A percentile compares a stretch with the other conserved stretches of the same genome.
Evolutionary conservation across 1,140 invertebrate species (phyloP).

Genomic region (Drosophila kanapiae): DNA sequence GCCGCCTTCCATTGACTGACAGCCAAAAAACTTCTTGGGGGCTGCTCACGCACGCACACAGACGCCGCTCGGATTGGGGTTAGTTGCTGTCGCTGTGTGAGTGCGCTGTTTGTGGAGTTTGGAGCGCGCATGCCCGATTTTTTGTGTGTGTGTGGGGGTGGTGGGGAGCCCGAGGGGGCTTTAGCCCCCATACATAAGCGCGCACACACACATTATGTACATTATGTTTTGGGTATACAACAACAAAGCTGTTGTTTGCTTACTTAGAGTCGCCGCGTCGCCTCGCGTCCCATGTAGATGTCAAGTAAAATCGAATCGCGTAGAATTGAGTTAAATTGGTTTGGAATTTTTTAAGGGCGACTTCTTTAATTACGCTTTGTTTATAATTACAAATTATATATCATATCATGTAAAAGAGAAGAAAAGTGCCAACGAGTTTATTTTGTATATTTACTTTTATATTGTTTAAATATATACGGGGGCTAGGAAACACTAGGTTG

Average conservation of each 20-base stretch:
- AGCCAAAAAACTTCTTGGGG: constrained; percentile 82
- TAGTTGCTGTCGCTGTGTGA: constrained; percentile 55
- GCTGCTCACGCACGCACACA: constrained; percentile 49
- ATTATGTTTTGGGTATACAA: constrained; percentile 71
- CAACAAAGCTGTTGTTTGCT: constrained; percentile 64
- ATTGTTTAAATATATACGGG: too few relatives aligned
- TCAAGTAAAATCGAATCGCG: constrained; percentile 17
- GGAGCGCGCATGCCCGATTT: constrained; percentile 72
- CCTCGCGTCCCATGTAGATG: constrained; percentile 44
- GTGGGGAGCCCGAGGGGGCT: not conserved
- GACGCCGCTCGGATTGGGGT: constrained; percentile 63
- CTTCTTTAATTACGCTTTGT: not conserved
- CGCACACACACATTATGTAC: constrained; percentile 53
- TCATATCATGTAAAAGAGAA: not conserved
- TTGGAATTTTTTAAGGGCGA: not conserved
- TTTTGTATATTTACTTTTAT: not conserved
- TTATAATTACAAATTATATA: not conserved
- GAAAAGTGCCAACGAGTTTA: not conserved
- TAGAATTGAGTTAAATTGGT: not conserved
- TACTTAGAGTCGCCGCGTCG: constrained; percentile 31
- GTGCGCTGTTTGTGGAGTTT: constrained; percentile 75
- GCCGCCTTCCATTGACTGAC: constrained; percentile 81
- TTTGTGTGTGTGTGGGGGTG: constrained; percentile 27
- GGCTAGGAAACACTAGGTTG: too few relatives aligned
- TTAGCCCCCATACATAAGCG: constrained; percentile 27